These are phyloP conservation scores for Pyrgus malvae DNA, from an alignment of 2,888 invertebrate genomes.

Conservation along the genomic window DNA sequence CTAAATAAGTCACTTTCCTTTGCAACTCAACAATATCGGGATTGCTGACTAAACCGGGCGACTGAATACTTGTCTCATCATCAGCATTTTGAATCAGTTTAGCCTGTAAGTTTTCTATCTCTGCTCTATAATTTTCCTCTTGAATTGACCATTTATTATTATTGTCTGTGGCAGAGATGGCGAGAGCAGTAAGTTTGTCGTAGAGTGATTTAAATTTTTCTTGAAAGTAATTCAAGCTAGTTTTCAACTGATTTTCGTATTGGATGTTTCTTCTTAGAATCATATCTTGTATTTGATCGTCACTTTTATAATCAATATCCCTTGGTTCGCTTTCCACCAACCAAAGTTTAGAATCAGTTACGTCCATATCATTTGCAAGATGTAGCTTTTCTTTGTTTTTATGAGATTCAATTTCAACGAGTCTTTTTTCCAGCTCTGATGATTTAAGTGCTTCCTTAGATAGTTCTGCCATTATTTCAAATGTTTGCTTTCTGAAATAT, in stretches of 20 bases:
- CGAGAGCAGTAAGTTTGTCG: slow-evolving; percentile 67
- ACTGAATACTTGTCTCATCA: slow-evolving; percentile 61
- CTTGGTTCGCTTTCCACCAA: slow-evolving; percentile 5
- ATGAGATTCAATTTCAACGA: slow-evolving; percentile 51
- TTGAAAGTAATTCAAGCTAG: slow-evolving; percentile 65
- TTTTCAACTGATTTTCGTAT: slow-evolving; percentile 60
- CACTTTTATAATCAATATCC: slow-evolving; percentile 50
- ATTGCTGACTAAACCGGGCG: slow-evolving; percentile 58
- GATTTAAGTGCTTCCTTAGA: slow-evolving; percentile 61
- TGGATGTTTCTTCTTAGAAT: slow-evolving; percentile 47
- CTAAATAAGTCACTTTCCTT: slow-evolving; percentile 69
- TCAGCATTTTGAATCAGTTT: slow-evolving; percentile 50
- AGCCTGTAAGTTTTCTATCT: slow-evolving; percentile 65
- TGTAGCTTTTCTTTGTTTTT: slow-evolving; percentile 33
- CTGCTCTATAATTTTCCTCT: slow-evolving; percentile 70
- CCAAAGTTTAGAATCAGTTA: background rate
- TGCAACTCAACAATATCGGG: slow-evolving; percentile 49
- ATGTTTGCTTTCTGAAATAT: slow-evolving; percentile 65
- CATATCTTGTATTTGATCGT: slow-evolving; percentile 48
- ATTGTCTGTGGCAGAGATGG: slow-evolving; percentile 66
- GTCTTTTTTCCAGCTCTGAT: slow-evolving; percentile 54
- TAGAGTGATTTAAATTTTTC: slow-evolving; percentile 66
- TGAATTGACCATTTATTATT: slow-evolving; percentile 65
- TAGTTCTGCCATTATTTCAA: slow-evolving; percentile 60
- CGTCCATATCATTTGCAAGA: background rate